Evolutionary conservation across 2,113 vertebrate genomes (phyloP).

Genomic region (Pelobates fuscus): DNA sequence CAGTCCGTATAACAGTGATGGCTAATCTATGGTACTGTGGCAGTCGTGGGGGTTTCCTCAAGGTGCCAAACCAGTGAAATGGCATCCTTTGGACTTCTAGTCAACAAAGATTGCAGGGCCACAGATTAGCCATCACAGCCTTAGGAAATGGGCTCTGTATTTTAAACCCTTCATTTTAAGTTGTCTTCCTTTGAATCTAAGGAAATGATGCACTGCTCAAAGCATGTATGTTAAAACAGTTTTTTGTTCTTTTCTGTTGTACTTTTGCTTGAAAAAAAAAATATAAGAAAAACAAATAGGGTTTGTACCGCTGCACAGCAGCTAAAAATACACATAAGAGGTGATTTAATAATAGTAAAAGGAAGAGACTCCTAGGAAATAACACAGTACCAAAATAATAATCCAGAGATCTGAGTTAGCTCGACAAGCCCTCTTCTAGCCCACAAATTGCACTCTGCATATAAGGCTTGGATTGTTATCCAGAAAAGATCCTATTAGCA

Average conservation of each 20-base stretch:
- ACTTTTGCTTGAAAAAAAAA: conserved; percentile 3
- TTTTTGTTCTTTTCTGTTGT: conserved; percentile 9
- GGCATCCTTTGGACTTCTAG: too few species aligned
- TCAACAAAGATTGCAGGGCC: too few species aligned
- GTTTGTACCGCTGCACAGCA: conserved; percentile 58
- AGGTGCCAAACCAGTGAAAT: too few species aligned
- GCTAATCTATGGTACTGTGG: too few species aligned
- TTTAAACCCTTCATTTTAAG: conserved; percentile 32
- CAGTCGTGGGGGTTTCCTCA: too few species aligned
- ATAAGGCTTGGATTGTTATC: conserved; percentile 3
- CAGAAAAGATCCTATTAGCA: conserved; percentile 40
- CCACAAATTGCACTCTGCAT: background rate
- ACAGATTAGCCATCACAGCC: too few species aligned
- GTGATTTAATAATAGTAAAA: conserved; percentile 45
- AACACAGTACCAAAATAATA: conserved; percentile 60
- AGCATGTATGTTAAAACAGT: conserved; percentile 41
- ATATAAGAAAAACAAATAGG: conserved; percentile 15
- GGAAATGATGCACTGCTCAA: conserved; percentile 49
- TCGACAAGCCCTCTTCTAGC: background rate
- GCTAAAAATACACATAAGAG: conserved; percentile 54
- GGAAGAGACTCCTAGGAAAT: conserved; percentile 30
- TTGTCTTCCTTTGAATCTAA: conserved; percentile 40
- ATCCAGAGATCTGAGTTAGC: conserved; percentile 31
- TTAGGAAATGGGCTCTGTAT: background rate
- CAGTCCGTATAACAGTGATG: background rate